These are phyloP conservation scores for Tenthredo amoena DNA, from an alignment of 2,888 invertebrate species.

Conservation along the genomic window DNA sequence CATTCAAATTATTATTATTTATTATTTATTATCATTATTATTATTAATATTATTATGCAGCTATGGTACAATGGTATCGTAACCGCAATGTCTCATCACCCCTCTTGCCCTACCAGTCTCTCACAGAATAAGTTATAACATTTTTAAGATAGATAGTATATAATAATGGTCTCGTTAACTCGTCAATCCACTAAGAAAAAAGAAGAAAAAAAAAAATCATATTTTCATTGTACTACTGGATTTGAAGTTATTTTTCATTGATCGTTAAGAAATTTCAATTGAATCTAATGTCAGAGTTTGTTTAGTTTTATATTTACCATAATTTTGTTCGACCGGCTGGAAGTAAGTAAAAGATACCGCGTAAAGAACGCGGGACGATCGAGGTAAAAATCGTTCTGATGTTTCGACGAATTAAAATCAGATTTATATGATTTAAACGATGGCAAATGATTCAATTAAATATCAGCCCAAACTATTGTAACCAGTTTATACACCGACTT, in stretches of 20 bases:
- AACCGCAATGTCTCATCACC: slow-evolving; percentile 74
- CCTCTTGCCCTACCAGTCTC: slow-evolving; percentile 53
- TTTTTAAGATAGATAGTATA: slow-evolving; percentile 7
- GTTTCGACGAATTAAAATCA: not conserved
- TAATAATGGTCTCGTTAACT: slow-evolving; percentile 16
- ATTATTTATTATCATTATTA: slow-evolving; percentile 71
- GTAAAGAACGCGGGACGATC: not conserved
- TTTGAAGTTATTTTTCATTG: not conserved
- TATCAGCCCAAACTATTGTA: not conserved
- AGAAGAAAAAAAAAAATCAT: not conserved
- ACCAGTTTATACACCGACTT: not conserved
- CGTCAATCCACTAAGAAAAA: not conserved
- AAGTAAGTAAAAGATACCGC: not conserved
- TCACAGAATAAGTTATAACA: slow-evolving; percentile 24
- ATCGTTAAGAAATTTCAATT: not conserved
- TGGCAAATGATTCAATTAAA: not conserved
- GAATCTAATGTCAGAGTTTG: not conserved
- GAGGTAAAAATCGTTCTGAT: not conserved
- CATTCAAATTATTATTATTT: slow-evolving; percentile 71
- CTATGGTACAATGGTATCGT: slow-evolving; percentile 76
- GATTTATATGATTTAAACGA: not conserved
- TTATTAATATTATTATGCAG: slow-evolving; percentile 72
- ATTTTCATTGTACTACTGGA: not conserved
- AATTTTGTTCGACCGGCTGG: slow-evolving; percentile 29
- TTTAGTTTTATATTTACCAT: not conserved